Evolutionary conservation across 2,888 invertebrate species (phyloP), one percentile per base, ranked within the genome.

Genomic region (Tortricodes alternella): DNA sequence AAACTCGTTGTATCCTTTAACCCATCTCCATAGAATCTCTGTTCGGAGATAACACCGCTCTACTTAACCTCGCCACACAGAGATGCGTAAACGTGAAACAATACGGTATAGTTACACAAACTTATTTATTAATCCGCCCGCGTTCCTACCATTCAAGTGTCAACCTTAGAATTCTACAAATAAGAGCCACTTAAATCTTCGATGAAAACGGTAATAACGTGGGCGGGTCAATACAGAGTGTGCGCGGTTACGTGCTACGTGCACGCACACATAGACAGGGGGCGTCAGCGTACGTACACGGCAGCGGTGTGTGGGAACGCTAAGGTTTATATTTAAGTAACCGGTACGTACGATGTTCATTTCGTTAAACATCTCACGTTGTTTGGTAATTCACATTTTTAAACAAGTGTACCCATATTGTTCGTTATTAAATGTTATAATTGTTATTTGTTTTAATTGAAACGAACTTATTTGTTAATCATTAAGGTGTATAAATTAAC

Each of bases 21-120:
- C 78, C 77, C 72, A 79, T 74, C 89, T 89, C 90, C 71, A 89
- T 75, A 75, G 85, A 82, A 85, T 82, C 83, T 82, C 82, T 89
- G 86, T 90, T 83, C 89, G 61, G 78, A 89, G 89, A 89, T 89
- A 89, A 89, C 85, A 73, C 88, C 89, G 90, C 90, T 89, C 90
- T 89, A 89, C 90, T 90, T 90, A 89, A 89, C 90, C 87, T 87
- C 86, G 79, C 77, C 86, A 88, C 89, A 89, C 88, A 88, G 83
- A 87, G 80, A 81, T 82, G 83, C 84, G 85, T 88, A 86, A 89
- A 88, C 88, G 85, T 87, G 88, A 87, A 89, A 90, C 89, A 90
- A 90, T 90, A 90, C 89, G 89, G 89, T 89, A 89, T 82, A 86
- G 83, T 76, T 78, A 80, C 73, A 83, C 89, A 83, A 83, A 75